A percentile compares a stretch with the other conserved stretches of the same genome.
phyloP scores from a whole-genome alignment of 2,888 invertebrate genomes.

The Rhaphigaster nebulosa region DNA sequence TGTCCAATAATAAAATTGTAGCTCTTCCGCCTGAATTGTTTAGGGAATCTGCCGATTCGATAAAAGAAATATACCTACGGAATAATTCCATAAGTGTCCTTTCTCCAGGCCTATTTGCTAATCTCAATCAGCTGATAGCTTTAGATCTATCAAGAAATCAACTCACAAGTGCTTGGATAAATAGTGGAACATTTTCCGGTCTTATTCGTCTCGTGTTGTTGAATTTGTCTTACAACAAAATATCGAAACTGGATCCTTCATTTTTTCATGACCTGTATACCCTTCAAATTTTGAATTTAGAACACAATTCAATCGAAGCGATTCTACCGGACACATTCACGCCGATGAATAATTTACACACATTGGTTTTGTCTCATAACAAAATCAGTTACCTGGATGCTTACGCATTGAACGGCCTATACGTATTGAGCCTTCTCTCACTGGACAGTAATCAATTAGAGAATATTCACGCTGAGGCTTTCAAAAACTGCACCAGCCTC shows the following conservation, averaged over 20 bases:
- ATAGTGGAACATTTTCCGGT: slow-evolving; percentile 87
- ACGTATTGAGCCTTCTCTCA: slow-evolving; percentile 86
- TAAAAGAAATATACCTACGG: slow-evolving; percentile 90
- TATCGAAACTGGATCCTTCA: slow-evolving; percentile 84
- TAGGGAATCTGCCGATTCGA: slow-evolving; percentile 81
- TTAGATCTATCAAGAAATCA: slow-evolving; percentile 89
- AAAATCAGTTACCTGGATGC: slow-evolving; percentile 87
- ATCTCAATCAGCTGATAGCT: slow-evolving; percentile 83
- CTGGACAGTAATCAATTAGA: slow-evolving; percentile 88
- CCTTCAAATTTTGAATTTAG: slow-evolving; percentile 86
- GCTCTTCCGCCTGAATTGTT: slow-evolving; percentile 90
- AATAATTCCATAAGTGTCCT: slow-evolving; percentile 91
- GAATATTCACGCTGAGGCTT: slow-evolving; percentile 88
- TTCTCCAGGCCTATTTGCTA: slow-evolving; percentile 88
- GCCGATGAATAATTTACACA: slow-evolving; percentile 92
- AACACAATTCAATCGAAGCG: slow-evolving; percentile 85
- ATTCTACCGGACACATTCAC: slow-evolving; percentile 90
- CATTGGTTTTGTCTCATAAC: slow-evolving; percentile 87
- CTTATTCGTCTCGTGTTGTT: slow-evolving; percentile 89
- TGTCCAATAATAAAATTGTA: slow-evolving; percentile 91
- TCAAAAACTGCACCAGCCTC: slow-evolving; percentile 90
- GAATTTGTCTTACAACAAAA: slow-evolving; percentile 87
- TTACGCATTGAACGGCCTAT: slow-evolving; percentile 88
- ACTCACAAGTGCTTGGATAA: slow-evolving; percentile 88
- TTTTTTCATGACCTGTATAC: slow-evolving; percentile 90